Base-by-base conservation (phyloP, 1,140 invertebrate species). In the Diploscapter pachys region DNA sequence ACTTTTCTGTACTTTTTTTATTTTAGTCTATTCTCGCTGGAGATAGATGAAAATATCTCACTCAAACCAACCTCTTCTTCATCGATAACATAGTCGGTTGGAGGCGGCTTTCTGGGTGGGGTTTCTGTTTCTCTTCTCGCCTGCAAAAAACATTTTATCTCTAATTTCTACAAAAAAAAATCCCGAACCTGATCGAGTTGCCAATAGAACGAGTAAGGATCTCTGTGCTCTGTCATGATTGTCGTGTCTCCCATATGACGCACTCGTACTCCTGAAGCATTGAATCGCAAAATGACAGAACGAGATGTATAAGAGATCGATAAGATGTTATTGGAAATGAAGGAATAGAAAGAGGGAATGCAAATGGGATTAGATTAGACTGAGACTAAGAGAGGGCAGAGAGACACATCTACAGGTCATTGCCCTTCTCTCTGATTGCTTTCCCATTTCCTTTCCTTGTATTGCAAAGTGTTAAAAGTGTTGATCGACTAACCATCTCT, bases 201-300 rank as follows among this genome's bases (percentile, higher is more conserved):
- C 83, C 83, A 85, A 65, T 85, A 85, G 75, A 85, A 85, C 2
- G 83, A 85, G 70, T 85, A 85, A 11, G 83, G 83, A 75, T 85
- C 83, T 49, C 85, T 72, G 62, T 85, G 83, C 57, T 85, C 84
- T 4, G 84, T 86, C 61, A 84, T 70, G 50, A 85, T 80, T 5
- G 83, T 84, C 48, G 83, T 85, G 67, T 84, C 79, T 6, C 83
- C 82, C 31, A 72, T 65, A 53, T 78, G 76, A 53, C 76, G 76
- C 6, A 78, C 76, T 50, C 72, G n/a, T 31, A 78, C 66, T 31
- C 63, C 50, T 31, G 31, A 31, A 6, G 57, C 69, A 9, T 52
- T 68, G 8, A 63, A 61, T 11, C 66, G 9, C 52, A 55, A 51
- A 52, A 63, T 66, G 50, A 70, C 71, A 53, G 75, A 72, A 13